These are phyloP conservation scores for Drosophila monieri DNA, from an alignment of 2,888 invertebrate genomes.

Conservation along the genomic window DNA sequence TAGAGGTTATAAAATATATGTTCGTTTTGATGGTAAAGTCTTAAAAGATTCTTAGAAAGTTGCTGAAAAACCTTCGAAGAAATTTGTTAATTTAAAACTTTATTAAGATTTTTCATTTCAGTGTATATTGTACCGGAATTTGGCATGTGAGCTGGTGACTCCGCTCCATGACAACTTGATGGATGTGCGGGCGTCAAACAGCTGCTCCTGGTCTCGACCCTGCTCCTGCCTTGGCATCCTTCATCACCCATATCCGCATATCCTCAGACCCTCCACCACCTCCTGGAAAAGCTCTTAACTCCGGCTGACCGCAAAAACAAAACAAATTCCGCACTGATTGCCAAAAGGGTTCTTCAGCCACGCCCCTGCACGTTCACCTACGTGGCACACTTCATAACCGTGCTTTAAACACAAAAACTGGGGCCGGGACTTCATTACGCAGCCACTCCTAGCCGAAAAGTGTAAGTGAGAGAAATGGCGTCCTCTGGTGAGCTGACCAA, in stretches of 20 bases:
- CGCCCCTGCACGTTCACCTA: slow-evolving; percentile 14
- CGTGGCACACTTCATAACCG: slow-evolving; percentile 45
- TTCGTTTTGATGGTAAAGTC: too few relatives aligned
- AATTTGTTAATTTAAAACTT: too few relatives aligned
- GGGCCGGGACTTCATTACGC: slow-evolving; percentile 59
- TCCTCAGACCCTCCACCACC: neutral
- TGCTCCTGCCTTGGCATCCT: neutral
- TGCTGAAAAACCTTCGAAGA: too few relatives aligned
- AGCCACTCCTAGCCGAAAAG: slow-evolving; percentile 8
- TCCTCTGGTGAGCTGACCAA: slow-evolving; percentile 47
- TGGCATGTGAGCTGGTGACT: slow-evolving; percentile 30
- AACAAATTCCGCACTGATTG: slow-evolving; percentile 60
- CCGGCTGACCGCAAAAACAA: slow-evolving; percentile 51
- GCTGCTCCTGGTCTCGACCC: slow-evolving; percentile 29
- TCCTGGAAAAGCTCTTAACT: slow-evolving; percentile 29
- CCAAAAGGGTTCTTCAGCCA: slow-evolving; percentile 63
- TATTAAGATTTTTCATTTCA: neutral
- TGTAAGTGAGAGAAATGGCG: slow-evolving; percentile 10
- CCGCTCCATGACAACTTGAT: slow-evolving; percentile 55
- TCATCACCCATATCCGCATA: neutral
- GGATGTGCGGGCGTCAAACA: slow-evolving; percentile 61
- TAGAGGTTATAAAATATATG: too few relatives aligned
- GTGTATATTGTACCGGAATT: slow-evolving; percentile 5
- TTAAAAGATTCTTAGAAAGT: too few relatives aligned
- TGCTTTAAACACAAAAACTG: slow-evolving; percentile 51